phyloP scores from a whole-genome alignment of 2,888 invertebrate species.

The Drosophila kanekoi region DNA sequence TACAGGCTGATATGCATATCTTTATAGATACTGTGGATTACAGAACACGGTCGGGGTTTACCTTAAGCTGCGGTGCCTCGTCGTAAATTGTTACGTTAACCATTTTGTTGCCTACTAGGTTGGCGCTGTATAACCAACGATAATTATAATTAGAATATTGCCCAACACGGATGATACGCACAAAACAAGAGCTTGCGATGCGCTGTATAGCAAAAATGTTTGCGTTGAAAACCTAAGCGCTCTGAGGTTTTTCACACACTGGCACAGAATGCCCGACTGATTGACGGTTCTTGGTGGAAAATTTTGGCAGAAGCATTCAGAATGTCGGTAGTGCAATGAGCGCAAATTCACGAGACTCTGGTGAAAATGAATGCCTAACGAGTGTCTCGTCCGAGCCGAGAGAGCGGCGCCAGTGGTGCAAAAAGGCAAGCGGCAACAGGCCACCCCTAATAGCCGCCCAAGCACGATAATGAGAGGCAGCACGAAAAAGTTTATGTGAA shows the following conservation, averaged over 20 bases:
- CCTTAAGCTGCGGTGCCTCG: conserved; percentile 81
- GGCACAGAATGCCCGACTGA: conserved; percentile 59
- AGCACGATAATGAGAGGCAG: conserved; percentile 19
- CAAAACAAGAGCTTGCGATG: conserved; percentile 53
- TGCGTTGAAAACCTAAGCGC: conserved; percentile 36
- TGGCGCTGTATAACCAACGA: conserved; percentile 53
- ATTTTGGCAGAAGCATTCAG: conserved; percentile 57
- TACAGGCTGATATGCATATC: conserved; percentile 48
- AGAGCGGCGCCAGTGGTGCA: conserved; percentile 19
- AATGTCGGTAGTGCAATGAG: conserved; percentile 65
- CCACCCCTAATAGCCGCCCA: conserved; percentile 66
- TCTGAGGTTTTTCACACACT: conserved; percentile 48
- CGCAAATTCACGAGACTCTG: conserved; percentile 44
- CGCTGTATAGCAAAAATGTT: conserved; percentile 53
- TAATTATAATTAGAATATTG: conserved; percentile 42
- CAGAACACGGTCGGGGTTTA: conserved; percentile 47
- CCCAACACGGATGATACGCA: conserved; percentile 48
- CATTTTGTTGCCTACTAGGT: conserved; percentile 76
- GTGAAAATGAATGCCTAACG: conserved; percentile 26
- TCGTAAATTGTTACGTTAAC: conserved; percentile 83
- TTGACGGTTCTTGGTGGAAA: conserved; percentile 53
- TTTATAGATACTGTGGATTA: conserved; percentile 54
- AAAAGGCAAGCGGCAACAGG: conserved; percentile 45
- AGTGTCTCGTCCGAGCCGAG: conserved; percentile 35
- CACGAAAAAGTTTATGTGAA: conserved; percentile 38